A percentile compares a stretch with the other conserved stretches of the same genome.
Evolutionary conservation across 2,113 vertebrate genomes (phyloP).

Genomic region (Rhombomys opimus): DNA sequence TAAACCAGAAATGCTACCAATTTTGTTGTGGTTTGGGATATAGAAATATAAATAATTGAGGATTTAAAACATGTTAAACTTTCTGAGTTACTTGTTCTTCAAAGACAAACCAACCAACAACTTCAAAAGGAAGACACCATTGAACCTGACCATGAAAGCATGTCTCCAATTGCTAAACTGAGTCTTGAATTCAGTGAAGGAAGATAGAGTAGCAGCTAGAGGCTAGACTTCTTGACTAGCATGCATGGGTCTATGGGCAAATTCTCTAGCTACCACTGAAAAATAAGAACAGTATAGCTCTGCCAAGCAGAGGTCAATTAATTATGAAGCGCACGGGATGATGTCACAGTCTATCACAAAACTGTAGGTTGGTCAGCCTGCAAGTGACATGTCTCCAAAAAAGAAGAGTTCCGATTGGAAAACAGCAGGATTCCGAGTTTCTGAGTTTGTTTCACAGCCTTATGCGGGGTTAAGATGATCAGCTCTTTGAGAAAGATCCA

Average conservation of each 20-base stretch:
- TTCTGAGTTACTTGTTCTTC: background rate
- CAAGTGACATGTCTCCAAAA: background rate
- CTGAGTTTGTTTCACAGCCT: background rate
- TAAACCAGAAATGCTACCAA: background rate
- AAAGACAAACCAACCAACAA: slow-evolving; percentile 17
- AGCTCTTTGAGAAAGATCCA: slow-evolving; percentile 43
- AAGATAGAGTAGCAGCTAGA: too few species aligned
- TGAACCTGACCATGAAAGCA: background rate
- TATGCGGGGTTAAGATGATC: background rate
- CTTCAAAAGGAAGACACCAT: background rate
- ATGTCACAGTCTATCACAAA: background rate
- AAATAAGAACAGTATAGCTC: background rate
- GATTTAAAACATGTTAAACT: slow-evolving; percentile 33
- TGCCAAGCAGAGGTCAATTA: background rate
- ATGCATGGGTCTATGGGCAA: background rate
- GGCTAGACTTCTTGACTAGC: background rate
- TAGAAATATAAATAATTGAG: slow-evolving; percentile 37
- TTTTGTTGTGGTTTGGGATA: background rate
- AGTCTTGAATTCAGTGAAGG: background rate
- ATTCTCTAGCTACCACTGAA: background rate
- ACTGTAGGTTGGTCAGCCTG: background rate
- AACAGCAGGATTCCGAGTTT: background rate
- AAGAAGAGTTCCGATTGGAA: background rate
- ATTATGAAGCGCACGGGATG: background rate
- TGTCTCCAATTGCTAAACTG: background rate